Conservation (phyloP, 2,888 invertebrate genomes). For the Agriopis leucophaearia region DNA sequence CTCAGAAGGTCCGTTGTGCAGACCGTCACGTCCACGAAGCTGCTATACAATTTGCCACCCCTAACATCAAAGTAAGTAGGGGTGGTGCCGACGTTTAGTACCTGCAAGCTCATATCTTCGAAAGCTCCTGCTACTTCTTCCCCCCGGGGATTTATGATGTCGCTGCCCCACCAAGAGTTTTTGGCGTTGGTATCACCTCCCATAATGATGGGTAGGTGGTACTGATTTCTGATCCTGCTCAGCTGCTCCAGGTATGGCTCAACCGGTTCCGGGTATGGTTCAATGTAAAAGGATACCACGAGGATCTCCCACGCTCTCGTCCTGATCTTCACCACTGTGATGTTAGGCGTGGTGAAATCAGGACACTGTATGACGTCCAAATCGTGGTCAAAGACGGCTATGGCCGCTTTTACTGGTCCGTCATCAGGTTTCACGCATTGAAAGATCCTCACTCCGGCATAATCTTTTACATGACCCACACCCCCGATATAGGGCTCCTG, state of each 20-base stretch:
- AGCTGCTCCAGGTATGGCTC: background rate
- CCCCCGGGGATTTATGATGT: slow-evolving; percentile 19
- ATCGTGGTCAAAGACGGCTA: background rate
- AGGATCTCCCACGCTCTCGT: background rate
- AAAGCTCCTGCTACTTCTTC: slow-evolving; percentile 15
- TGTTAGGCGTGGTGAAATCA: background rate
- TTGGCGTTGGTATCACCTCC: slow-evolving; percentile 1
- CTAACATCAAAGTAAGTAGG: slow-evolving; percentile 42
- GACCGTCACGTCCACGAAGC: slow-evolving; percentile 37
- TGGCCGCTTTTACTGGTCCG: background rate
- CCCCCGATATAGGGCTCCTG: slow-evolving; percentile 11
- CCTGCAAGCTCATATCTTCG: too few species aligned
- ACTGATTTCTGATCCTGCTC: background rate
- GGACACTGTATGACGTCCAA: background rate
- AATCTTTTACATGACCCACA: background rate
- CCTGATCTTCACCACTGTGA: background rate
- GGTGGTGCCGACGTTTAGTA: too few species aligned
- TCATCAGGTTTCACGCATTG: background rate
- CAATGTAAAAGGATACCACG: background rate
- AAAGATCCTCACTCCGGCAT: background rate
- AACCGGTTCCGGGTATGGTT: background rate
- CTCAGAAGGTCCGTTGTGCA: slow-evolving; percentile 37
- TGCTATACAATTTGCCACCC: slow-evolving; percentile 30
- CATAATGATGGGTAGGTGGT: slow-evolving; percentile 5
- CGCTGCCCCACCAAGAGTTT: slow-evolving; percentile 12